phyloP scores from a whole-genome alignment of 2,888 invertebrate genomes.

The Leptopilina drosophilae region DNA sequence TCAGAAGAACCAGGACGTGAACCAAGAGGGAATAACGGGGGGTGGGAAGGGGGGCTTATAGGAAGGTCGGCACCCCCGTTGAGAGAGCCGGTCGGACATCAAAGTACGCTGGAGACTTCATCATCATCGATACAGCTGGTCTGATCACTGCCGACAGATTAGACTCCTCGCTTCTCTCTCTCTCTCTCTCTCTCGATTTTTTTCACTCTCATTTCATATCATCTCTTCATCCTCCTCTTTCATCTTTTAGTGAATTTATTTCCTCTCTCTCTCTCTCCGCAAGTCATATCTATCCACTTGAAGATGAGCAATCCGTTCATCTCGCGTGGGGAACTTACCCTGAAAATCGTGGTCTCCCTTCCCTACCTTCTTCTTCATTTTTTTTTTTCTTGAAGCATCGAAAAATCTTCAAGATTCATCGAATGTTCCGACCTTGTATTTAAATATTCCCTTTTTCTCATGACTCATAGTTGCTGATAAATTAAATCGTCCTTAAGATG shows the following conservation, averaged over 20 bases:
- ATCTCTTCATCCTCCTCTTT: constrained; percentile 52
- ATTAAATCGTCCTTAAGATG: constrained; percentile 13
- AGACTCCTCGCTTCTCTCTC: constrained; percentile 68
- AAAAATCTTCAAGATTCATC: constrained; percentile 17
- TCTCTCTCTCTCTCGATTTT: constrained; percentile 56
- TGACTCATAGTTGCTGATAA: constrained; percentile 14
- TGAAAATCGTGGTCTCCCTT: neutral
- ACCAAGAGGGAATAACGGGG: constrained; percentile 28
- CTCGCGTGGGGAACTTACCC: constrained; percentile 17
- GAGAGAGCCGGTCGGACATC: constrained; percentile 72
- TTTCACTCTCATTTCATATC: constrained; percentile 53
- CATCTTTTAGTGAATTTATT: constrained; percentile 40
- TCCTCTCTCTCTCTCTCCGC: neutral
- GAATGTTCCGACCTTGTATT: constrained; percentile 15
- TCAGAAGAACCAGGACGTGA: constrained; percentile 58
- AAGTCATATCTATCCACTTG: constrained; percentile 3
- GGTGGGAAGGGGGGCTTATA: constrained; percentile 52
- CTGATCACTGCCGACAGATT: constrained; percentile 76
- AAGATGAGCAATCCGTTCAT: constrained; percentile 34
- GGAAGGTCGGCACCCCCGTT: constrained; percentile 70
- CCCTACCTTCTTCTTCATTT: too few relatives aligned
- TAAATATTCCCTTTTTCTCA: constrained; percentile 16
- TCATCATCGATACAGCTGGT: constrained; percentile 75
- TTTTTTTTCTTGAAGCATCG: neutral
- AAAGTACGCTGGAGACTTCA: constrained; percentile 75